These are phyloP conservation scores for Stegodyphus mimosarum DNA, from an alignment of 1,140 invertebrate species.

Conservation along the genomic window DNA sequence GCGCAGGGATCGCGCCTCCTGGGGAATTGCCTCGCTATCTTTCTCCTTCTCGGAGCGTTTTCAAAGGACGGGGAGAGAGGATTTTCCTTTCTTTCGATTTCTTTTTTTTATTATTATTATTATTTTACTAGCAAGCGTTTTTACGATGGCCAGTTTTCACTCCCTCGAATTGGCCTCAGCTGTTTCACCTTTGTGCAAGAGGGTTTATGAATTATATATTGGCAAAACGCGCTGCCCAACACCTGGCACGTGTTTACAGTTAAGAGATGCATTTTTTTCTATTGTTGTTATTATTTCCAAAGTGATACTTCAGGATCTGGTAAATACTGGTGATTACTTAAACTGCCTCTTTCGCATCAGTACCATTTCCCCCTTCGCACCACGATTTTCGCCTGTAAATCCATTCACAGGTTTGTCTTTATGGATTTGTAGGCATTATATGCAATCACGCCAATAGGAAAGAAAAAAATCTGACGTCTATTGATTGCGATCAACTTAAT, in stretches of 20 bases:
- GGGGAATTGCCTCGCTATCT: slow-evolving; percentile 32
- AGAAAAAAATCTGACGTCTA: too few relatives aligned
- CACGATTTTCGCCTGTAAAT: too few relatives aligned
- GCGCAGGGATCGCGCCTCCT: background rate
- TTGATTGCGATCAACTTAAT: too few relatives aligned
- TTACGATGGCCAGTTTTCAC: slow-evolving; percentile 54
- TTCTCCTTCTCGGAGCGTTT: slow-evolving; percentile 8
- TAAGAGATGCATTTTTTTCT: slow-evolving; percentile 12
- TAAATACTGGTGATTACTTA: too few relatives aligned
- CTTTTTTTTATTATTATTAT: slow-evolving; percentile 2
- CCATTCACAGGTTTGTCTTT: too few relatives aligned
- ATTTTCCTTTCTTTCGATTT: slow-evolving; percentile 10
- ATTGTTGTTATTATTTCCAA: background rate
- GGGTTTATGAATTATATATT: slow-evolving; percentile 55
- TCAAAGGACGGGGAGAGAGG: slow-evolving; percentile 27
- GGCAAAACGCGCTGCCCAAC: slow-evolving; percentile 12
- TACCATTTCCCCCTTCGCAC: too few relatives aligned
- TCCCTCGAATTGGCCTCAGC: slow-evolving; percentile 43
- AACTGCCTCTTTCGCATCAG: too few relatives aligned
- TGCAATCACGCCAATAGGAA: too few relatives aligned
- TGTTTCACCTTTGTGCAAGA: slow-evolving; percentile 32
- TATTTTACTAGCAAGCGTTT: background rate
- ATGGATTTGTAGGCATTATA: too few relatives aligned
- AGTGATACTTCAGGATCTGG: too few relatives aligned
- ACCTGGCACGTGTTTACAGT: slow-evolving; percentile 57